A percentile compares a stretch with the other conserved stretches of the same genome.
Conservation (phyloP, 1,140 invertebrate species). For the Conopomorpha cramerella region DNA sequence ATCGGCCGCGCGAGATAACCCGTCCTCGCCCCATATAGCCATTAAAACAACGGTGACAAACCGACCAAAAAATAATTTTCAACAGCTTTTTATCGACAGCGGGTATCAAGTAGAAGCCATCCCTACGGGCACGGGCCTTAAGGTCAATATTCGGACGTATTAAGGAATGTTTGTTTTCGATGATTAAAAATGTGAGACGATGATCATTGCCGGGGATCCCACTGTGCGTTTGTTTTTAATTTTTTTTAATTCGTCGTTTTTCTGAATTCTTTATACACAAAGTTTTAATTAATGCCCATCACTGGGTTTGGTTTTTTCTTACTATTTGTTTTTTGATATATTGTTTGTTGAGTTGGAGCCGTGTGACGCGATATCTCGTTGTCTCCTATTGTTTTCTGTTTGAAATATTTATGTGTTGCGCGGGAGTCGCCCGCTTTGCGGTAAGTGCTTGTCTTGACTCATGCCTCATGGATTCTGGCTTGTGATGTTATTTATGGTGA, state of each 20-base stretch:
- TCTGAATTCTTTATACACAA: constrained; percentile 18
- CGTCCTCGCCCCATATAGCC: constrained; percentile 55
- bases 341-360: constrained; percentile 28
- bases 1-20: constrained; percentile 52
- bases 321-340: constrained; percentile 49
- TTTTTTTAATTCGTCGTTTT: constrained; percentile 51
- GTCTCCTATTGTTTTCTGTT: constrained; percentile 56
- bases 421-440: constrained; percentile 28
- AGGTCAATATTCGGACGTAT: constrained; percentile 18
- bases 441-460: constrained; percentile 33
- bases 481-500: too few species aligned
- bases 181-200: constrained; percentile 58
- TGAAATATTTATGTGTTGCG: constrained; percentile 53
- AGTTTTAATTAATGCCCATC: constrained; percentile 13
- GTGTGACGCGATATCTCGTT: constrained; percentile 52
- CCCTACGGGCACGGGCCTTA: constrained; percentile 9
- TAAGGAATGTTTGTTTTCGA: constrained; percentile 28
- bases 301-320: constrained; percentile 12
- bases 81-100: constrained; percentile 30
- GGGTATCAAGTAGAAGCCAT: constrained; percentile 4
- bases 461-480: constrained; percentile 29
- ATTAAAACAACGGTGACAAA: constrained; percentile 61
- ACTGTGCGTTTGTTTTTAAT: constrained; percentile 56
- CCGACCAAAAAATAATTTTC: constrained; percentile 51
- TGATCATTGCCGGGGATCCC: constrained; percentile 54